A percentile compares a stretch with the other conserved stretches of the same genome.
Evolutionary conservation across 2,888 invertebrate genomes (phyloP).

Genomic region (Chironomus riparius): DNA sequence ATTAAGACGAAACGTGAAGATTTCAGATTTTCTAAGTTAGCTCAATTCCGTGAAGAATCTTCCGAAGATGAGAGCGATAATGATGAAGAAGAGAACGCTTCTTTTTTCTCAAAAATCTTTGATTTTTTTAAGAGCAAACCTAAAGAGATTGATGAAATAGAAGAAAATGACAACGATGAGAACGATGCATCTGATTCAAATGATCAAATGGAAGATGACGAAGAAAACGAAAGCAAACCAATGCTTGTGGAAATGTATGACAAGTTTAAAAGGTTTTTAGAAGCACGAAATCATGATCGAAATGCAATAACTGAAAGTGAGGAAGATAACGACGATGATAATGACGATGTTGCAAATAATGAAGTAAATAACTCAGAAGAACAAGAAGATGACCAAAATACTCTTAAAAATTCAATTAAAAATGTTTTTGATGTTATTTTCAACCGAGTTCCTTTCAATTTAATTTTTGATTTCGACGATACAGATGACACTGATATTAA

Average conservation of each 20-base stretch:
- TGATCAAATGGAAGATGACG: slow-evolving; percentile 30
- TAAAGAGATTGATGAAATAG: slow-evolving; percentile 25
- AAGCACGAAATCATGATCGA: not conserved
- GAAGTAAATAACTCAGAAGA: slow-evolving; percentile 31
- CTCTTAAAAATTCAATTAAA: not conserved
- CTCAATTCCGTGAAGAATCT: slow-evolving; percentile 26
- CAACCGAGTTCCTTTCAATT: slow-evolving; percentile 40
- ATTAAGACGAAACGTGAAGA: slow-evolving; percentile 11
- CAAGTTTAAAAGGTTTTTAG: slow-evolving; percentile 22
- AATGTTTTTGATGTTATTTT: slow-evolving; percentile 28
- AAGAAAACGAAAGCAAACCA: slow-evolving; percentile 30
- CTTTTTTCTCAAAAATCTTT: slow-evolving; percentile 17
- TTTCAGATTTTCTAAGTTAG: slow-evolving; percentile 11
- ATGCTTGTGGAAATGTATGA: slow-evolving; percentile 6
- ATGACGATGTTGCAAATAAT: slow-evolving; percentile 32
- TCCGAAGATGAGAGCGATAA: slow-evolving; percentile 28
- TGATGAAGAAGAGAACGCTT: slow-evolving; percentile 31
- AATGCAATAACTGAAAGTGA: slow-evolving; percentile 25
- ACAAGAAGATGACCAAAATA: slow-evolving; percentile 13
- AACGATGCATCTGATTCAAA: slow-evolving; percentile 10
- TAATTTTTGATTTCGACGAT: slow-evolving; percentile 32
- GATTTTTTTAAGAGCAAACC: slow-evolving; percentile 25
- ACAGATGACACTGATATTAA: slow-evolving; percentile 31
- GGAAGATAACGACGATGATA: slow-evolving; percentile 33
- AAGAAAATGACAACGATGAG: slow-evolving; percentile 31